Conservation (phyloP, 1,140 invertebrate species). For the Drosophila pachea region DNA sequence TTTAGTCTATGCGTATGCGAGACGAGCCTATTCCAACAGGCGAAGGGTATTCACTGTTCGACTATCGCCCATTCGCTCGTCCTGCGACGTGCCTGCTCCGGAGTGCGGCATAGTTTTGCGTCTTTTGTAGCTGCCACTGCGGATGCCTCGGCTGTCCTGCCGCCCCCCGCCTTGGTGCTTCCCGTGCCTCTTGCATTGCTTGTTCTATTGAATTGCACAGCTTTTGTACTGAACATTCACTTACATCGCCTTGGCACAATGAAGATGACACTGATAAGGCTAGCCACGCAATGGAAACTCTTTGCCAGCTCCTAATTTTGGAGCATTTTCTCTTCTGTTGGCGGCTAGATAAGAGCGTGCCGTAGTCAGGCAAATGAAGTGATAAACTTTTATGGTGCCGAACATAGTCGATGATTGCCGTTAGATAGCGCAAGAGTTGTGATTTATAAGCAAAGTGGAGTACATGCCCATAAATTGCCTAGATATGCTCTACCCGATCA, state of each 20-base stretch:
- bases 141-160: no score
- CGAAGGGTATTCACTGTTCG: neutral
- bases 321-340: slow-evolving; percentile 1
- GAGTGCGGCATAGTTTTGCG: slow-evolving; percentile 32
- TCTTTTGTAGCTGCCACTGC: slow-evolving; percentile 5
- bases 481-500: slow-evolving; percentile 8
- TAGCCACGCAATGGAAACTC: slow-evolving; percentile 13
- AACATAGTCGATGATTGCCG: slow-evolving; percentile 35
- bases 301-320: slow-evolving; percentile 16
- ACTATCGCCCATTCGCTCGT: neutral
- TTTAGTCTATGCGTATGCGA: neutral
- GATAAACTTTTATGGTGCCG: slow-evolving; percentile 54
- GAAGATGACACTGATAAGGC: slow-evolving; percentile 65
- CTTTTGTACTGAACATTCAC: slow-evolving; percentile 40
- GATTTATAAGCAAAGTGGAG: slow-evolving; percentile 19
- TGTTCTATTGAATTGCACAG: slow-evolving; percentile 43
- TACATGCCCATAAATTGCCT: slow-evolving; percentile 18
- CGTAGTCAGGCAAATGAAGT: slow-evolving; percentile 57
- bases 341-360: slow-evolving; percentile 22
- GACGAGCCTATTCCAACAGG: no score
- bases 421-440: slow-evolving; percentile 23
- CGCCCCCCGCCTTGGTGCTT: no score
- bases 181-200: neutral
- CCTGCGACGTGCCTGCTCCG: slow-evolving; percentile 43
- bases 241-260: slow-evolving; percentile 50